phyloP scores from a whole-genome alignment of 1,140 invertebrate species.

The Nephotettix cincticeps region DNA sequence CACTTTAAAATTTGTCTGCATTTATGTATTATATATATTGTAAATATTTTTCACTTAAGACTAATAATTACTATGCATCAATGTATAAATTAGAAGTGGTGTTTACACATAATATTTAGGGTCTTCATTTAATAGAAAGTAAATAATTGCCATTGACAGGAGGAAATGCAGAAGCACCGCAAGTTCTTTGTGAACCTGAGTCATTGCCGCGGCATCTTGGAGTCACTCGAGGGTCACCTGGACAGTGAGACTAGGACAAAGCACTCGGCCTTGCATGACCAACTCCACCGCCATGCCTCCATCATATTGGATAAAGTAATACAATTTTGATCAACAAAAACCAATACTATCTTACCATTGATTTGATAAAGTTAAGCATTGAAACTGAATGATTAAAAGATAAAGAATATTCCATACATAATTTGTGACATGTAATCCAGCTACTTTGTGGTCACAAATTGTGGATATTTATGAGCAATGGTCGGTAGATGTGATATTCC shows the following conservation, averaged over 20 bases:
- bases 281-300: conserved; percentile 70
- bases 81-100: too few relatives aligned
- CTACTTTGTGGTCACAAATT: too few relatives aligned
- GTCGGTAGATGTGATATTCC: too few relatives aligned
- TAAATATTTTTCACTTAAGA: too few relatives aligned
- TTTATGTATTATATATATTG: background rate
- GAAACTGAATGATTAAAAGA: too few relatives aligned
- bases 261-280: conserved; percentile 71
- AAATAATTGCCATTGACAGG: conserved; percentile 42
- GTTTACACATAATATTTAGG: background rate
- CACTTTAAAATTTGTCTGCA: too few relatives aligned
- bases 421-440: background rate
- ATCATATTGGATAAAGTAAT: conserved; percentile 65
- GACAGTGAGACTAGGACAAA: conserved; percentile 73
- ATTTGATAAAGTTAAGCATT: too few relatives aligned
- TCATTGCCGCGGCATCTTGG: conserved; percentile 78
- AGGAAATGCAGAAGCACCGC: conserved; percentile 84
- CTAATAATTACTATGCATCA: too few relatives aligned
- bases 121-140: background rate
- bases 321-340: too few relatives aligned
- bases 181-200: conserved; percentile 87
- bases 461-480: too few relatives aligned
- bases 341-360: too few relatives aligned
- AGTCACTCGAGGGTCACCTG: conserved; percentile 79
- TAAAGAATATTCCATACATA: too few relatives aligned